Evolutionary conservation across 2,797 vertebrate genomes (phyloP), one percentile per base, ranked within the genome.

Genomic region (Fistularia tabacaria): DNA sequence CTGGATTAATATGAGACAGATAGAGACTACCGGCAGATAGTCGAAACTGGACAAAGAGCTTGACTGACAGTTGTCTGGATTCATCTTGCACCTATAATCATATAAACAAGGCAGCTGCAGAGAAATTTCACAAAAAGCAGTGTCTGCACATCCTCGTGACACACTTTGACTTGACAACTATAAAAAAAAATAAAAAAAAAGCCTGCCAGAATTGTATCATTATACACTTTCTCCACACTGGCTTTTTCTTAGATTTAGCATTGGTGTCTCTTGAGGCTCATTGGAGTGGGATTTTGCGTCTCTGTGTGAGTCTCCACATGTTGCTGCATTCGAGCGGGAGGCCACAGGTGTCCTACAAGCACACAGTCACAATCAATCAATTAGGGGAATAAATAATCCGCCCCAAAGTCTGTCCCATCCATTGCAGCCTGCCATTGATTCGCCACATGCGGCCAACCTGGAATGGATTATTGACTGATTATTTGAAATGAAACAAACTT

Each of bases 361-460:
- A 44, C 61, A 14, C 44, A 10, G 67, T 15, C 66, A 41, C 43
- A 73, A 79, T 79, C 64, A 54, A 76, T 79, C 76, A 72, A 70
- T 87, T 80, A 81, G 69, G 63, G 40, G 65, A 67, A 66, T 70
- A 73, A 73, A 80, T 81, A 69, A 71, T 72, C 57, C 58, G 57
- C 51, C 10, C 45, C 59, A 62, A 59, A 49, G 49, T 63, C 48
- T 14, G 57, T 47, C 51, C 50, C 51, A 37, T 54, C 64, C 58
- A 37, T 54, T 75, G 69, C 38, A 3, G 43, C 68, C 54, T 36
- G 1, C 44, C 64, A 80, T 79, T 57, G 63, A 78, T 79, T 76
- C 68, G 42, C 66, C 13, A 36, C 71, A 62, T 59, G 67, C 47
- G 14, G 50, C 64, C 59, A 38, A 56, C 51, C 45, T 15, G 40